Conservation (phyloP, 30 jellyfish, hydroid and myxozoan genomes). For the Morbakka virulenta region DNA sequence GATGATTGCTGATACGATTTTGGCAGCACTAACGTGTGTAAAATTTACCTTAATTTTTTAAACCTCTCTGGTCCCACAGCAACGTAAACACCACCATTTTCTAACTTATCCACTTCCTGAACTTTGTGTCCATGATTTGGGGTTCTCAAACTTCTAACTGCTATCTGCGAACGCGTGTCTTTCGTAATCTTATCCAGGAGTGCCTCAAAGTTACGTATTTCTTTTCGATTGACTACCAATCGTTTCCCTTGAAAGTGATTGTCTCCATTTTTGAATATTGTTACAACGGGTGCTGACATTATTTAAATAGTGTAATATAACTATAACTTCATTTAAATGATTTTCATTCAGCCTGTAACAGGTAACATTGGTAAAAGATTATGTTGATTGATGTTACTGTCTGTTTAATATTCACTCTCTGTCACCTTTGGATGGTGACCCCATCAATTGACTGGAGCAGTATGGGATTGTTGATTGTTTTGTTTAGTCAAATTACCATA, state of each 20-base stretch:
- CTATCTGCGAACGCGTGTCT: constrained; percentile 71
- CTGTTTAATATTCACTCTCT: too few relatives aligned
- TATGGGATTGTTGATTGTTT: too few relatives aligned
- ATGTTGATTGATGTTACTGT: too few relatives aligned
- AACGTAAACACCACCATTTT: constrained; percentile 89
- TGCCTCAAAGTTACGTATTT: constrained; percentile 73
- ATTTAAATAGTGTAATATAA: neutral
- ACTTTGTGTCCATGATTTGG: constrained; percentile 89
- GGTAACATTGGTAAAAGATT: too few relatives aligned
- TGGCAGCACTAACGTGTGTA: too few relatives aligned
- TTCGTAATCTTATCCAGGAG: constrained; percentile 85
- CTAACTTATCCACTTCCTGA: constrained; percentile 52
- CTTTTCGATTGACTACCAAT: constrained; percentile 77
- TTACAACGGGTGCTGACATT: constrained; percentile 70
- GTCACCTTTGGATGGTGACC: too few relatives aligned
- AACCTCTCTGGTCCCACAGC: constrained; percentile 90
- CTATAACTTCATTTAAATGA: too few relatives aligned
- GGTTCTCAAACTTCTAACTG: constrained; percentile 79
- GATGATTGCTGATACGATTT: too few relatives aligned
- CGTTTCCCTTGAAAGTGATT: constrained; percentile 62
- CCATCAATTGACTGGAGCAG: too few relatives aligned
- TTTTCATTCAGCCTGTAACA: too few relatives aligned
- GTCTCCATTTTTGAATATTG: constrained; percentile 87
- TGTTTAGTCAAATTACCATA: too few relatives aligned
- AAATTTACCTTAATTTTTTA: constrained; percentile 70